Percentiles rank a stretch among this genome's conserved stretches.
These are phyloP conservation scores for Helicoverpa armigera DNA, from an alignment of 1,140 invertebrate species.

Conservation along the genomic window DNA sequence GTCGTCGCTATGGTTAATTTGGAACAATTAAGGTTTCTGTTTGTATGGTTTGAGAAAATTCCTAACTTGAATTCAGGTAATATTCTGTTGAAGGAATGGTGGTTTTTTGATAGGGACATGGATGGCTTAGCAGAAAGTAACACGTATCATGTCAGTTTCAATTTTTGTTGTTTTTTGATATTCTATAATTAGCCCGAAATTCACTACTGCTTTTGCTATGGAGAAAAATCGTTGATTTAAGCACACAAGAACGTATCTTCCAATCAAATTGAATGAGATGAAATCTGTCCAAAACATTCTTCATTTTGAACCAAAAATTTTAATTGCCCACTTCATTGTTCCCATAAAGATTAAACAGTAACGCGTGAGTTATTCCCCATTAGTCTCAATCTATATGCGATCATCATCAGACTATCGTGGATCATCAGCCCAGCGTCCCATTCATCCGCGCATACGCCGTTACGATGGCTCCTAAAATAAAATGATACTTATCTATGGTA, in stretches of 20 bases:
- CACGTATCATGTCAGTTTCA: too few relatives aligned
- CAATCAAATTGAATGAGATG: background rate
- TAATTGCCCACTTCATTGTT: conserved; percentile 5
- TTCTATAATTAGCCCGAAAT: too few relatives aligned
- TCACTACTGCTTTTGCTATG: too few relatives aligned
- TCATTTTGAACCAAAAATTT: conserved; percentile 11
- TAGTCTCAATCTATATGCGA: conserved; percentile 31
- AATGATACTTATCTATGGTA: background rate
- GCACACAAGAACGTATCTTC: background rate
- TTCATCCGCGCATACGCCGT: background rate
- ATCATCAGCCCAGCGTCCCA: background rate
- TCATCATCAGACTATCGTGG: conserved; percentile 15
- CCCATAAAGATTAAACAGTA: background rate
- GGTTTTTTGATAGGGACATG: too few relatives aligned
- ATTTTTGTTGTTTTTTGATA: too few relatives aligned
- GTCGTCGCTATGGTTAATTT: conserved; percentile 1
- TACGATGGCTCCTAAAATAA: conserved; percentile 5
- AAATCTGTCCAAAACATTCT: background rate
- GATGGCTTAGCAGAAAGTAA: too few relatives aligned
- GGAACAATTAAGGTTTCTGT: background rate
- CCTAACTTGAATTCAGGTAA: background rate
- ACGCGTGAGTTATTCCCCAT: background rate
- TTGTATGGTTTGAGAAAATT: background rate
- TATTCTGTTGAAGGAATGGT: too few relatives aligned
- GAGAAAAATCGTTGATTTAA: too few relatives aligned